Percentiles rank a stretch among this genome's conserved stretches.
Conservation (phyloP, 2,113 vertebrate species). For the Crotalus tigris region DNA sequence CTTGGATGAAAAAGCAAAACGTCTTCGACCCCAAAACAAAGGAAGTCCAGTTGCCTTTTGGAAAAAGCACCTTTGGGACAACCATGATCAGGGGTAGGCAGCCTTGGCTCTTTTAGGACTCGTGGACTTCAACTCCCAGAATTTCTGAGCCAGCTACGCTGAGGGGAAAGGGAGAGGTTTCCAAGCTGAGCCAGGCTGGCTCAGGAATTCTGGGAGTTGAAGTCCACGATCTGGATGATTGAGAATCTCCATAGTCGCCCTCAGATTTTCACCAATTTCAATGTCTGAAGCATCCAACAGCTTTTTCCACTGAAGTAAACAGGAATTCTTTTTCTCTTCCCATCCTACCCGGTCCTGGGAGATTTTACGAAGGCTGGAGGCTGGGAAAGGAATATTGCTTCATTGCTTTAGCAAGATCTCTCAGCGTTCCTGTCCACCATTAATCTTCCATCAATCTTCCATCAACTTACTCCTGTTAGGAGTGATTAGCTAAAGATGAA, state of each 20-base stretch:
- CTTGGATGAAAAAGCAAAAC: not conserved
- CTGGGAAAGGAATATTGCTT: not conserved
- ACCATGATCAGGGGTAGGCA: not conserved
- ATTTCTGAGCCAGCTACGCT: no score
- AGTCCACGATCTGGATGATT: not conserved
- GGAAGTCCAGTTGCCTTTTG: no score
- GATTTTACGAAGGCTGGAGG: not conserved
- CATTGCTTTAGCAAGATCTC: not conserved
- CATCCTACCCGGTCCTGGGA: not conserved
- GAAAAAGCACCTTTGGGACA: not conserved
- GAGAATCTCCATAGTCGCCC: conserved; percentile 14
- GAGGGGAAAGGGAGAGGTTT: no score
- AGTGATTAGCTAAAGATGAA: conserved; percentile 15
- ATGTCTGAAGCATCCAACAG: not conserved
- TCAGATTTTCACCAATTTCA: not conserved
- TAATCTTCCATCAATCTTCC: not conserved
- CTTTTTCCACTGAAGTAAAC: not conserved
- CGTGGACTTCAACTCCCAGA: no score
- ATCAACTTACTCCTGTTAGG: not conserved
- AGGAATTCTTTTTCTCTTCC: not conserved
- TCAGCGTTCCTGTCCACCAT: not conserved
- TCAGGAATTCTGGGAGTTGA: no score
- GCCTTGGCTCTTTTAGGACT: no score
- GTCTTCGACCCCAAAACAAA: not conserved
- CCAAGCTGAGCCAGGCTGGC: no score